Evolutionary conservation across 2,888 invertebrate species (phyloP), one percentile per base, ranked within the genome.

Genomic region (Troides helena): DNA sequence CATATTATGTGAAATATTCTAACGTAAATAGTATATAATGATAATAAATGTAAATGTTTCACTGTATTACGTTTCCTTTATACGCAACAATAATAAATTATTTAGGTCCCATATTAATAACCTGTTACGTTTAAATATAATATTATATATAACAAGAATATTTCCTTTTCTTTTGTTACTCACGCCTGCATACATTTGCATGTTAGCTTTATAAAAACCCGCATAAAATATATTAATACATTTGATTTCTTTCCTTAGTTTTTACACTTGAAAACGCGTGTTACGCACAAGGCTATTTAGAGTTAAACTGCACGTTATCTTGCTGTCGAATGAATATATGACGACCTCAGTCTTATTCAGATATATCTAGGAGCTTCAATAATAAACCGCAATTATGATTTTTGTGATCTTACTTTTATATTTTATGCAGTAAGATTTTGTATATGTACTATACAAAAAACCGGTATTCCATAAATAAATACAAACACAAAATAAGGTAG

Each of bases 1-100:
- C 76, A 77, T 74, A 71, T 74, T 66, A 66, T 7, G 18, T 71
- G 12, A 58, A 75, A 74, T 71, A 71, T 72, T 68, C 69, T 56
- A 63, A 18, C 43, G 57, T 68, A 50, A 68, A 68, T 59, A 39
- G 25, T 61, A 57, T 62, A 46, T 62, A 43, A 62, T 56, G 39
- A 14, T 43, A 21, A 2, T 65, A 23, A 60, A 67, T 56, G 18
- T 67, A 36, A 66, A 67, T 67, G 61, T 14, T 18, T 25, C 23
- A 6, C 57, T 58, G 56, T 57, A 43, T 57, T 53, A 53, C 46
- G 46, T 46, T 3, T 46, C 46, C 12, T 46, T 46, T 46, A n/a
- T 17, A 14, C 18, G n/a, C 18, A 53, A 18, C 7, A 53, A n/a
- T 7, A n/a, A 53, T n/a, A 53, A n/a, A 53, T n/a, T 1, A 10